A percentile compares a stretch with the other conserved stretches of the same genome.
These are phyloP conservation scores for Oreotragus oreotragus DNA, from an alignment of 2,113 vertebrate genomes.

Conservation along the genomic window DNA sequence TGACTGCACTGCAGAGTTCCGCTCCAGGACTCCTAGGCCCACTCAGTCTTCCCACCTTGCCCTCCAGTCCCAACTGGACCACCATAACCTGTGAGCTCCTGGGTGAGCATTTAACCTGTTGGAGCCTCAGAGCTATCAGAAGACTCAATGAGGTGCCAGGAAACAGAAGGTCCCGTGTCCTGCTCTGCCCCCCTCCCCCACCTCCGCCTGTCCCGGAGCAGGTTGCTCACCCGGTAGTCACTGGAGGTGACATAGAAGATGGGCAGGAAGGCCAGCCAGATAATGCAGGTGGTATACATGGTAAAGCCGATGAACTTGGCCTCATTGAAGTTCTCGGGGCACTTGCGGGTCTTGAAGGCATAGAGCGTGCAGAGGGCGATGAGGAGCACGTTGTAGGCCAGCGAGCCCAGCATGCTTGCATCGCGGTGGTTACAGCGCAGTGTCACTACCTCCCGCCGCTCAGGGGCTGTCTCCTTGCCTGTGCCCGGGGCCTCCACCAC, in stretches of 20 bases:
- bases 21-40: not conserved
- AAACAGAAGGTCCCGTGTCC: not conserved
- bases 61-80: not conserved
- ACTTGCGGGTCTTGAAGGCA: slow-evolving; percentile 98
- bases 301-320: slow-evolving; percentile 99
- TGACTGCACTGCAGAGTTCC: not conserved
- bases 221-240: slow-evolving; percentile 92
- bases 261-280: slow-evolving; percentile 98
- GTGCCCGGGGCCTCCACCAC: slow-evolving; percentile 93
- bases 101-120: not conserved
- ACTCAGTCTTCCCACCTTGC: not conserved
- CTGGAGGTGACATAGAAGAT: slow-evolving; percentile 99
- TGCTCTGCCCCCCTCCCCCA: not conserved
- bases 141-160: not conserved
- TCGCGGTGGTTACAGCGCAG: slow-evolving; percentile 96
- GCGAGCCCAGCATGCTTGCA: slow-evolving; percentile 95
- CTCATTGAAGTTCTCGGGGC: slow-evolving; percentile 98
- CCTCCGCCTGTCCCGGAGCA: not conserved
- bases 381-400: slow-evolving; percentile 97
- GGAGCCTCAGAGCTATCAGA: not conserved
- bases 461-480: slow-evolving; percentile 92
- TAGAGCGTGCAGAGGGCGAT: slow-evolving; percentile 98
- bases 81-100: not conserved
- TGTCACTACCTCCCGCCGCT: slow-evolving; percentile 93
- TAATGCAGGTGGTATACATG: slow-evolving; percentile 99